Evolutionary conservation across 2,113 vertebrate genomes (phyloP), one percentile per base, ranked within the genome.

Genomic region (Zosterops borbonicus): DNA sequence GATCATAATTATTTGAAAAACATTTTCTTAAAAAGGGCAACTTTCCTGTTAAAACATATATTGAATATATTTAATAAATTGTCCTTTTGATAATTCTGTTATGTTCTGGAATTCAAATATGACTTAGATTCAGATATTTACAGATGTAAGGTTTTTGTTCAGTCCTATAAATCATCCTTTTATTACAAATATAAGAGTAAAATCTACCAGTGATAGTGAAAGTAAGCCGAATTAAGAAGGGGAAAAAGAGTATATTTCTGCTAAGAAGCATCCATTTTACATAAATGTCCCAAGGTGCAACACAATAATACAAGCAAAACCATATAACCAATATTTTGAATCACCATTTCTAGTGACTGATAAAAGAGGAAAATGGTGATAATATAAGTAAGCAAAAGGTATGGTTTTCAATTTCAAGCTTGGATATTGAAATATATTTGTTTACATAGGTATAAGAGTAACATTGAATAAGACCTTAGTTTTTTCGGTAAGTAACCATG

Each of bases 261-360:
- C 33, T 77, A 50, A 88, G 29, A 27, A 67, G 12, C 50, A 42
- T 52, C 8, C 4, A 15, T 59, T 95, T 90, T 68, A 33, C 41
- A 76, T 39, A 78, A 50, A 56, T 81, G 19, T 73, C 27, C 25
- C 29, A 44, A 37, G 53, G 73, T 65, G 16, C 17, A 94, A 76
- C 6, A 5, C 5, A 78, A 15, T 73, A 70, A 56, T 74, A 83
- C 5, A 82, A 70, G 44, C 96, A 77, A 96, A 97, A 67, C 68
- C 87, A 89, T 92, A 86, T 29, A 73, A 47, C 14, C 63, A 96
- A 62, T 92, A 89, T 91, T 96, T 91, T 94, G 65, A 95, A 85
- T 94, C 37, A 87, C 18, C 42, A 89, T 93, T 82, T 83, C 77
- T 52, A 83, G 70, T 84, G 79, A 93, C 78, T 94, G 11, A 65